Percentiles rank a stretch among this genome's conserved stretches.
phyloP scores from a whole-genome alignment of 30 jellyfish, hydroid and myxozoan species.

The Aurelia sp. region DNA sequence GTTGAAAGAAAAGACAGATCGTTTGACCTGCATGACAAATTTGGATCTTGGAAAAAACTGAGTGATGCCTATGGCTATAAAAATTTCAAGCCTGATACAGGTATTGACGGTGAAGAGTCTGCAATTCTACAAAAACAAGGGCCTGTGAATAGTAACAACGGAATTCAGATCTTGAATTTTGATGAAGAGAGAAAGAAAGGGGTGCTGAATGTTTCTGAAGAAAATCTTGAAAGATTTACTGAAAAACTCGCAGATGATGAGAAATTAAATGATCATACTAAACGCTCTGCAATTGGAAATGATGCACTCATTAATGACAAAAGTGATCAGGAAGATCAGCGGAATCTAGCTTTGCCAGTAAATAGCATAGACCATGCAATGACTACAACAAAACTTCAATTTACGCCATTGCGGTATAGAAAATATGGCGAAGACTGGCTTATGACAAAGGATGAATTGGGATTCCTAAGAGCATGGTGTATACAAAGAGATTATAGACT shows the following conservation, averaged over 20 bases:
- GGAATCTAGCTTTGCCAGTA: neutral
- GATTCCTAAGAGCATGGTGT: conserved; percentile 74
- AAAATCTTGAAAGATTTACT: conserved; percentile 1
- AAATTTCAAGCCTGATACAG: too few species aligned
- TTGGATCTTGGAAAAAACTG: neutral
- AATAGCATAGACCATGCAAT: neutral
- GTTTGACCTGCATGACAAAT: neutral
- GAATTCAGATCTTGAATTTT: neutral
- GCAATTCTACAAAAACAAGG: too few species aligned
- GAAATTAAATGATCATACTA: too few species aligned
- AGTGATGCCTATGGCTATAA: too few species aligned
- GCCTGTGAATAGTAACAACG: too few species aligned
- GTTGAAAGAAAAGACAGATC: conserved; percentile 12
- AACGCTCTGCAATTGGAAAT: too few species aligned
- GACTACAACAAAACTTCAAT: neutral
- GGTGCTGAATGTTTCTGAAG: neutral
- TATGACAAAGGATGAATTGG: conserved; percentile 53
- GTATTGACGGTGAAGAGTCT: too few species aligned
- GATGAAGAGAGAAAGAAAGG: neutral
- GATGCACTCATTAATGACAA: neutral
- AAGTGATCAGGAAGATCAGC: neutral
- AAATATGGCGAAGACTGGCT: conserved; percentile 67
- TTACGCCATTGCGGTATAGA: conserved; percentile 50
- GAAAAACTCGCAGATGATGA: conserved; percentile 14
- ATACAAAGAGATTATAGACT: conserved; percentile 74